Percentiles rank a stretch among this genome's conserved stretches.
Evolutionary conservation across 2,113 vertebrate genomes (phyloP).

Genomic region (Sardina pilchardus): DNA sequence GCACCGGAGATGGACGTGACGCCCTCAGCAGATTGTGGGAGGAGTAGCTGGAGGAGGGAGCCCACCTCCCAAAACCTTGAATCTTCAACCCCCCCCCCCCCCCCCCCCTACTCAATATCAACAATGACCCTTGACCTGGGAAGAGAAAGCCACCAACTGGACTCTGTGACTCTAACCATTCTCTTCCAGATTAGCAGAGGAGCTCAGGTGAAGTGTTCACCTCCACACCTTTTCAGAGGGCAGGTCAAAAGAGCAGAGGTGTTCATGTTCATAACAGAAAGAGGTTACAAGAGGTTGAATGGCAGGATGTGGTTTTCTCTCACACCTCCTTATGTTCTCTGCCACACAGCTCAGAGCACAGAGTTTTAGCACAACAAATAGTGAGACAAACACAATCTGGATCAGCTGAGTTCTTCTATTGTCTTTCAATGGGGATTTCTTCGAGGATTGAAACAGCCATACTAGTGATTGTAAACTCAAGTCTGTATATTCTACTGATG

Average conservation of each 20-base stretch:
- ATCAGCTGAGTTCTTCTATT: neutral
- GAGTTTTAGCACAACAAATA: neutral
- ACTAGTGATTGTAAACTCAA: neutral
- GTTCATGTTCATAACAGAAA: neutral
- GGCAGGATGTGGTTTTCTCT: neutral
- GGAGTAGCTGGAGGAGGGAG: neutral
- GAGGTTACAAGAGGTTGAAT: neutral
- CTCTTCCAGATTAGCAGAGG: neutral
- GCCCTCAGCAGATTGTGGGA: neutral
- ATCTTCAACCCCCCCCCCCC: neutral
- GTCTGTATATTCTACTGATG: neutral
- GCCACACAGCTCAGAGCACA: neutral
- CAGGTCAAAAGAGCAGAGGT: neutral
- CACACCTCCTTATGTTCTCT: neutral
- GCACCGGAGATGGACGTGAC: neutral
- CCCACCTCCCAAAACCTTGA: neutral
- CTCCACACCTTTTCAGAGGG: neutral
- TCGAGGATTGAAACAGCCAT: neutral
- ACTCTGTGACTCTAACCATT: neutral
- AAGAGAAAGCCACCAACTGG: conserved; percentile 6
- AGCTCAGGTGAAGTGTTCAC: neutral
- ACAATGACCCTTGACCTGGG: neutral
- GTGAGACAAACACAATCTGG: neutral
- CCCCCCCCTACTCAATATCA: neutral
- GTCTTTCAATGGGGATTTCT: neutral